Evolutionary conservation across 30 jellyfish, hydroid and myxozoan genomes (phyloP).

Genomic region (Cassiopea andromeda): DNA sequence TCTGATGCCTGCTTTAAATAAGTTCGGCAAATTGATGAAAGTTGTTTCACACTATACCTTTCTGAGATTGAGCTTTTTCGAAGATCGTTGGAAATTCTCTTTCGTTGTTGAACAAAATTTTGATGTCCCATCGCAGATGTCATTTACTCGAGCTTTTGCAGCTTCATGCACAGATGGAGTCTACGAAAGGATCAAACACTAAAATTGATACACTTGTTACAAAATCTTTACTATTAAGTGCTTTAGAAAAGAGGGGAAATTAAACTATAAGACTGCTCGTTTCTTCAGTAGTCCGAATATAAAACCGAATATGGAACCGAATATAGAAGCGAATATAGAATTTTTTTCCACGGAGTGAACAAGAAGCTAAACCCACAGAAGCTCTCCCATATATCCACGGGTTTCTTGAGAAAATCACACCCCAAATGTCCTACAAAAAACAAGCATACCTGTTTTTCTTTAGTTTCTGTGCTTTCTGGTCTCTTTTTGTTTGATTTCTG

Average conservation of each 20-base stretch:
- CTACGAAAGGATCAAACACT: neutral
- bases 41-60: neutral
- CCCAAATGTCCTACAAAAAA: neutral
- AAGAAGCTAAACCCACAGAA: neutral
- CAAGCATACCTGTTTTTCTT: conserved; percentile 11
- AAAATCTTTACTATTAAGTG: too few relatives aligned
- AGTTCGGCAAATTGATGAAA: too few relatives aligned
- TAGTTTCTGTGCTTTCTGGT: conserved; percentile 4
- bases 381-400: neutral
- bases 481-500: conserved; percentile 23
- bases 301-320: too few relatives aligned
- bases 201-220: too few relatives aligned
- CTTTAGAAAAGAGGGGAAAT: too few relatives aligned
- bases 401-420: too few relatives aligned
- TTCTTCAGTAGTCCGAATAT: too few relatives aligned
- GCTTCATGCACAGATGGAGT: neutral
- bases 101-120: neutral
- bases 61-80: conserved; percentile 6
- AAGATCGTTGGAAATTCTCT: conserved; percentile 3
- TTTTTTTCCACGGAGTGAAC: too few relatives aligned
- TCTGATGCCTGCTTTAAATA: too few relatives aligned
- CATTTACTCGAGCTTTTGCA: neutral
- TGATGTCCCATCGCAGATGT: neutral
- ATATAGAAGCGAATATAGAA: too few relatives aligned
- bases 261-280: too few relatives aligned